Conservation (phyloP, 2,113 vertebrate genomes). For the Scytalopus superciliaris region DNA sequence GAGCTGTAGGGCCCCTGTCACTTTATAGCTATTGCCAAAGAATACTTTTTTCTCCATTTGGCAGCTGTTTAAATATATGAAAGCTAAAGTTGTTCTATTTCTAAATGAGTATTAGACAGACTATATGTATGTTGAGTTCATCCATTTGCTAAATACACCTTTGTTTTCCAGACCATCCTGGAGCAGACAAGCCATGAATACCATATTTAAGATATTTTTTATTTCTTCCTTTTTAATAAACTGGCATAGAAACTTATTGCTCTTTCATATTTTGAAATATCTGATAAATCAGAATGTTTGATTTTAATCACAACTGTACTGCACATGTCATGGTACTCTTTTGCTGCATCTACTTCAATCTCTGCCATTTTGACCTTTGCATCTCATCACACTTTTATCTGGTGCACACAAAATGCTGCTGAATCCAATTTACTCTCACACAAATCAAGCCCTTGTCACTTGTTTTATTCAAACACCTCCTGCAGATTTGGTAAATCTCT, state of each 20-base stretch:
- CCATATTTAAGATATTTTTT: background rate
- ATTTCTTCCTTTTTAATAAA: background rate
- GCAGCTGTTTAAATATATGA: background rate
- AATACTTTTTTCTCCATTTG: background rate
- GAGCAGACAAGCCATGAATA: background rate
- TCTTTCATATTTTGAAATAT: background rate
- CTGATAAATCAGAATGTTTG: background rate
- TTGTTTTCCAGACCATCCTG: background rate
- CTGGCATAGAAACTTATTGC: background rate
- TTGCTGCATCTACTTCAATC: background rate
- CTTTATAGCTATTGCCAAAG: background rate
- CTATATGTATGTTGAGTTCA: background rate
- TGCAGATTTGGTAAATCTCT: background rate
- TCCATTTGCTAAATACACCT: background rate
- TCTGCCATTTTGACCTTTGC: background rate
- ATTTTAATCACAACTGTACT: background rate
- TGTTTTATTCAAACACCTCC: background rate
- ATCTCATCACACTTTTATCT: background rate
- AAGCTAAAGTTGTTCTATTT: background rate
- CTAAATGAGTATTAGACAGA: background rate
- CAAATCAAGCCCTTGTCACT: background rate
- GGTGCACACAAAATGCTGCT: background rate
- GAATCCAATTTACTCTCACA: background rate
- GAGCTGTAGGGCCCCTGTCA: background rate
- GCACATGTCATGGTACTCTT: background rate